Percentiles rank a stretch among this genome's conserved stretches.
These are phyloP conservation scores for Danaus plexippus DNA, from an alignment of 1,140 invertebrate species.

Conservation along the genomic window DNA sequence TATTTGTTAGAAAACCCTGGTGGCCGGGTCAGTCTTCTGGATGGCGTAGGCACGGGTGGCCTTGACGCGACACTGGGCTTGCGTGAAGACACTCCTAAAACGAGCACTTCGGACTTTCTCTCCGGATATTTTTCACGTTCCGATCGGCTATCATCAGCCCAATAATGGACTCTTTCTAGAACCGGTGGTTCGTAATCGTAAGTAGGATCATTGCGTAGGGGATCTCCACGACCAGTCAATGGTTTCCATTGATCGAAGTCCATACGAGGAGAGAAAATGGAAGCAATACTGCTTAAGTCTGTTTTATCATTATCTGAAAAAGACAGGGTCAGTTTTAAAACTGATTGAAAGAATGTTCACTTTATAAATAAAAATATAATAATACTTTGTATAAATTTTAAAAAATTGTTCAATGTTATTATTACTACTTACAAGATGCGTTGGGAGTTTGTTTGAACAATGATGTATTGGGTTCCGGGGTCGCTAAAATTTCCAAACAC, in stretches of 20 bases:
- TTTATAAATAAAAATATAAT: not conserved
- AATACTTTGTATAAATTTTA: too few species aligned
- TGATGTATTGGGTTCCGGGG: slow-evolving; percentile 6
- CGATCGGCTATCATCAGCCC: slow-evolving; percentile 74
- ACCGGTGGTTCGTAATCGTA: slow-evolving; percentile 86
- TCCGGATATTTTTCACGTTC: slow-evolving; percentile 60
- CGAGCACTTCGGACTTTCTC: slow-evolving; percentile 77
- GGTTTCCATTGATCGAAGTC: slow-evolving; percentile 85
- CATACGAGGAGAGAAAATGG: slow-evolving; percentile 78
- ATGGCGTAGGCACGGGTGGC: slow-evolving; percentile 25
- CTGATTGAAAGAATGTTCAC: not conserved
- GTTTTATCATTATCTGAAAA: slow-evolving; percentile 42
- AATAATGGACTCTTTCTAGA: slow-evolving; percentile 82
- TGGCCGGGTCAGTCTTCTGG: slow-evolving; percentile 40
- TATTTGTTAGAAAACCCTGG: slow-evolving; percentile 45
- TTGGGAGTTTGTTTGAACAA: slow-evolving; percentile 10
- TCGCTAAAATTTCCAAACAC: slow-evolving; percentile 16
- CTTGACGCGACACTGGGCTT: slow-evolving; percentile 72
- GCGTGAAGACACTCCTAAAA: slow-evolving; percentile 78
- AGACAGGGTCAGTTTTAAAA: not conserved
- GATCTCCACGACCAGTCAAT: slow-evolving; percentile 80
- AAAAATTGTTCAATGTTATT: too few species aligned
- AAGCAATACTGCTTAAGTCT: slow-evolving; percentile 32
- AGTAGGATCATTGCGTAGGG: slow-evolving; percentile 84
- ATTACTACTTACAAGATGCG: slow-evolving; percentile 13